Percentiles rank a stretch among this genome's conserved stretches.
Evolutionary conservation across 2,113 vertebrate species (phyloP).

Genomic region (Plestiodon gilberti): DNA sequence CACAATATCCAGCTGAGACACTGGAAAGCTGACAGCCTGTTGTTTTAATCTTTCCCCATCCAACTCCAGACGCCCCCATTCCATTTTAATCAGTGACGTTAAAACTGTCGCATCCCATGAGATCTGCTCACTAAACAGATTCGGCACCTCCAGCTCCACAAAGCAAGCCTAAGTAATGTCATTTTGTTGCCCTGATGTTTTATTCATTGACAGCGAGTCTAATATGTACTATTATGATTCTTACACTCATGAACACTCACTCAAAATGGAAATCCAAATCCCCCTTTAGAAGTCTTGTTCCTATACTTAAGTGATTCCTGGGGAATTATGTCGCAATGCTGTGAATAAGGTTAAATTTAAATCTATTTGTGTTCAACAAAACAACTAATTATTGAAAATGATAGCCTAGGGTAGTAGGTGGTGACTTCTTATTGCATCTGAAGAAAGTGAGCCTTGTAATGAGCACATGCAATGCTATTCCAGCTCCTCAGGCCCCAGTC

Average conservation of each 20-base stretch:
- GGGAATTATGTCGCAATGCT: not conserved
- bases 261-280: slow-evolving; percentile 31
- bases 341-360: slow-evolving; percentile 37
- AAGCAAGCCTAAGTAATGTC: slow-evolving; percentile 29
- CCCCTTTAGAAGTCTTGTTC: slow-evolving; percentile 18
- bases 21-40: not conserved
- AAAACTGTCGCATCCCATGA: slow-evolving; percentile 7
- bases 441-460: slow-evolving; percentile 24
- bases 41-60: not conserved
- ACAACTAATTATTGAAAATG: slow-evolving; percentile 50
- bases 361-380: slow-evolving; percentile 33
- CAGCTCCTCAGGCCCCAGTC: slow-evolving; percentile 29
- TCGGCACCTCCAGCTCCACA: not conserved
- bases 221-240: slow-evolving; percentile 16
- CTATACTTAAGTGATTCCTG: not conserved
- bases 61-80: not conserved
- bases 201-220: slow-evolving; percentile 21
- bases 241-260: not conserved
- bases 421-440: slow-evolving; percentile 22
- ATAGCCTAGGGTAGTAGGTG: slow-evolving; percentile 2
- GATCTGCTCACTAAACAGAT: not conserved
- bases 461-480: slow-evolving; percentile 36
- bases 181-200: slow-evolving; percentile 28
- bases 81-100: not conserved
- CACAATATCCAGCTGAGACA: not conserved